phyloP scores from a whole-genome alignment of 37 sponge, comb jelly and placozoan genomes.

The Cliona cf. orientalis region DNA sequence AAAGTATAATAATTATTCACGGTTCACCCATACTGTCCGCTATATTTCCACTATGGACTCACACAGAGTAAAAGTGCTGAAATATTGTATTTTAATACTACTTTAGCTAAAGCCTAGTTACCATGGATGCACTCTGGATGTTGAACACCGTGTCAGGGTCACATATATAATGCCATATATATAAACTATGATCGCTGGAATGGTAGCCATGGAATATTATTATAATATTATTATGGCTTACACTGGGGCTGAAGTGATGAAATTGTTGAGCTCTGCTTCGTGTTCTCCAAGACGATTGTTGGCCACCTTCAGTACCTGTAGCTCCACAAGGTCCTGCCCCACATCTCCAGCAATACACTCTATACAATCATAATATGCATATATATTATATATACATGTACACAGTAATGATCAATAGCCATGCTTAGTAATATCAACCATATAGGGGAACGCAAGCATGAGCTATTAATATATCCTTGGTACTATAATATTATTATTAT shows the following conservation, averaged over 20 bases:
- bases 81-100: too few relatives aligned
- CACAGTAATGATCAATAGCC: background rate
- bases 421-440: background rate
- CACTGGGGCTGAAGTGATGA: constrained; percentile 69
- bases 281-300: constrained; percentile 42
- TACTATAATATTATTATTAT: background rate
- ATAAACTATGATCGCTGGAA: background rate
- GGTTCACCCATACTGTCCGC: too few relatives aligned
- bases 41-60: too few relatives aligned
- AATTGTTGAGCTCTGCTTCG: constrained; percentile 52
- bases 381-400: background rate
- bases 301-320: constrained; percentile 54
- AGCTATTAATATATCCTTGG: too few relatives aligned
- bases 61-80: too few relatives aligned
- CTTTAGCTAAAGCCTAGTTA: too few relatives aligned
- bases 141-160: too few relatives aligned
- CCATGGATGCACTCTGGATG: too few relatives aligned
- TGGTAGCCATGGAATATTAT: too few relatives aligned
- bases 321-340: constrained; percentile 57
- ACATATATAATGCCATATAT: too few relatives aligned
- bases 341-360: constrained; percentile 30
- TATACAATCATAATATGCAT: background rate
- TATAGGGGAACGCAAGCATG: background rate
- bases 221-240: constrained; percentile 37
- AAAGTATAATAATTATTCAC: background rate